Percentiles rank a stretch among this genome's conserved stretches.
Evolutionary conservation across 2,797 vertebrate species (phyloP).

Genomic region (Adrianichthys oophorus): DNA sequence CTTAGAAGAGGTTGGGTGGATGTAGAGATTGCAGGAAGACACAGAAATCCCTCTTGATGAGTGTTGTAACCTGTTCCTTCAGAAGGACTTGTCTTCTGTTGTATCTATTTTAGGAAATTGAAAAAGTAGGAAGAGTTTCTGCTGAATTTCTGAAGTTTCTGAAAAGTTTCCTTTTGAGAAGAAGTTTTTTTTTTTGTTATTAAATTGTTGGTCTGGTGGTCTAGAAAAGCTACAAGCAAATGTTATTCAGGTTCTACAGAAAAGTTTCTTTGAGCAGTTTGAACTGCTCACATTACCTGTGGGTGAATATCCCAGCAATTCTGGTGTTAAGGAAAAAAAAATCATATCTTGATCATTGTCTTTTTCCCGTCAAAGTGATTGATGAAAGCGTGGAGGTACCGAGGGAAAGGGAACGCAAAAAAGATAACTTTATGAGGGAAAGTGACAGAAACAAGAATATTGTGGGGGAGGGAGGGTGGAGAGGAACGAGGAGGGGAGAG

Average conservation of each 20-base stretch:
- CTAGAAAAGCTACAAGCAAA: background rate
- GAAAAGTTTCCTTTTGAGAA: no score
- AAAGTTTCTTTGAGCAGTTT: background rate
- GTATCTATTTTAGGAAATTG: no score
- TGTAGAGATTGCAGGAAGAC: no score
- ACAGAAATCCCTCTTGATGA: no score
- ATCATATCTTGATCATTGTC: conserved; percentile 18
- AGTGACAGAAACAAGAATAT: conserved; percentile 46
- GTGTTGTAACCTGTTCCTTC: no score
- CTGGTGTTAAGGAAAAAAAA: background rate
- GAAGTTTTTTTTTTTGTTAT: no score
- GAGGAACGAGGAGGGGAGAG: background rate
- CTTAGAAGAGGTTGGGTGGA: no score
- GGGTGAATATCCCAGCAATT: background rate
- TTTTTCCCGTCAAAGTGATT: conserved; percentile 9
- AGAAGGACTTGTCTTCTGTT: no score
- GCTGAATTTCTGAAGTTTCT: no score
- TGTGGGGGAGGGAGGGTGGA: conserved; percentile 14
- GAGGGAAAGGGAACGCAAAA: conserved; percentile 29
- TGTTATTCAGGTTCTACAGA: background rate
- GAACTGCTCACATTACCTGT: background rate
- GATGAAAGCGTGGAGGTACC: conserved; percentile 33
- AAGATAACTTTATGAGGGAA: conserved; percentile 12
- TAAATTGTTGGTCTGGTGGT: no score
- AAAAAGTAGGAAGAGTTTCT: no score